Conservation (phyloP, 2,797 vertebrate genomes). For the Falco rusticolus region DNA sequence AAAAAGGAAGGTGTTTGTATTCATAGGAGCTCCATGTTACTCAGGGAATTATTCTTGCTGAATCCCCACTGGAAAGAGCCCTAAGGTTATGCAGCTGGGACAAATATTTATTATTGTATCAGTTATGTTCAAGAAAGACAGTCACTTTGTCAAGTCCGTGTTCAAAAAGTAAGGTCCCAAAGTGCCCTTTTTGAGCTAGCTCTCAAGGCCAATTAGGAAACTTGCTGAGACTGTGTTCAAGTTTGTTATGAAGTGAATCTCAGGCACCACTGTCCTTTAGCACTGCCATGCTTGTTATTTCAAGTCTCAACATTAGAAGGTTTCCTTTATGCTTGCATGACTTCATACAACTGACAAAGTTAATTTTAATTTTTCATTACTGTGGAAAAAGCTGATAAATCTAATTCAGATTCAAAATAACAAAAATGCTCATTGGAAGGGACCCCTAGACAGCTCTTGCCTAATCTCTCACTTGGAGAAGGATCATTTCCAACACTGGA, state of each 20-base stretch:
- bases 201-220: not conserved
- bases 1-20: conserved; percentile 23
- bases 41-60: not conserved
- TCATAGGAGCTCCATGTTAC: not conserved
- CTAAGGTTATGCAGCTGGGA: not conserved
- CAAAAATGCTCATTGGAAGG: not conserved
- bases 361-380: not conserved
- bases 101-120: not conserved
- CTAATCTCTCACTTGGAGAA: not conserved
- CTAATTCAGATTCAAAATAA: not conserved
- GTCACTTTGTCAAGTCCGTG: not conserved
- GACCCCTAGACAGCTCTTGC: not conserved
- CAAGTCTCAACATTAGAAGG: not conserved
- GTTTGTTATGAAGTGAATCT: not conserved
- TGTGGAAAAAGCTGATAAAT: not conserved
- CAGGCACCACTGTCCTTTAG: not conserved
- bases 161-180: not conserved
- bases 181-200: not conserved
- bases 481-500: not conserved
- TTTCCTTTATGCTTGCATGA: not conserved
- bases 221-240: not conserved
- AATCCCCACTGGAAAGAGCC: not conserved
- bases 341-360: not conserved
- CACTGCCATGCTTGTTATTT: not conserved
- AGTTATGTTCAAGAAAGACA: not conserved